Evolutionary conservation across 2,888 invertebrate species (phyloP), one percentile per base, ranked within the genome.

Genomic region (Omphaloscelis lunosa): DNA sequence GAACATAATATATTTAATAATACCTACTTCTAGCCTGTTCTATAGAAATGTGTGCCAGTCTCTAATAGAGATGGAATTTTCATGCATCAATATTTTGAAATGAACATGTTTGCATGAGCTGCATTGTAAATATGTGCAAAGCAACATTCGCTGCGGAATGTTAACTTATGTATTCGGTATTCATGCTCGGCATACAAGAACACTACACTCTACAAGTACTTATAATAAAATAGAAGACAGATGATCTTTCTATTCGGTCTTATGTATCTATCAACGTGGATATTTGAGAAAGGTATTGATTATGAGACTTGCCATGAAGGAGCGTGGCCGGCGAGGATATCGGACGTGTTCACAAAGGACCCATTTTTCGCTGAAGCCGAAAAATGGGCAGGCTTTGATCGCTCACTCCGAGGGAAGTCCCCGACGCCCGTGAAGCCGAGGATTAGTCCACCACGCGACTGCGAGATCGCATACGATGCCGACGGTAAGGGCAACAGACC

Each of bases 401-500:
- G 97, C 87, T 97, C 97, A 90, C 97, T 97, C 92, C 96, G 97
- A 91, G 96, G 96, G 91, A 95, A 93, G 92, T 98, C 98, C 85
- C 98, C 98, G 90, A 98, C 98, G 91, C 98, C 98, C 74, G 97
- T 97, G 93, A 98, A 98, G 97, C 97, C 97, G 91, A 97, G 98
- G 94, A 97, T 97, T 93, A 98, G 97, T 96, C 97, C 95, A 90
- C 98, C 98, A 88, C 97, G 98, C 87, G 97, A 98, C 93, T 97
- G 97, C 91, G 98, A 98, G 96, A 97, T 98, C 92, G 98, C 98
- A 90, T 98, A 97, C 95, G 98, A 98, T 96, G 97, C 97, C 95
- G 98, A 98, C 93, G 98, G 98, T 97, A 98, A 97, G 97, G 96
- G 95, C 95, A 93, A 91, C 95, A 95, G 95, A 94, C 93, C 93